Base-by-base conservation (phyloP, 64 coral and sea anemone genomes). In the Trachythela sp. region DNA sequence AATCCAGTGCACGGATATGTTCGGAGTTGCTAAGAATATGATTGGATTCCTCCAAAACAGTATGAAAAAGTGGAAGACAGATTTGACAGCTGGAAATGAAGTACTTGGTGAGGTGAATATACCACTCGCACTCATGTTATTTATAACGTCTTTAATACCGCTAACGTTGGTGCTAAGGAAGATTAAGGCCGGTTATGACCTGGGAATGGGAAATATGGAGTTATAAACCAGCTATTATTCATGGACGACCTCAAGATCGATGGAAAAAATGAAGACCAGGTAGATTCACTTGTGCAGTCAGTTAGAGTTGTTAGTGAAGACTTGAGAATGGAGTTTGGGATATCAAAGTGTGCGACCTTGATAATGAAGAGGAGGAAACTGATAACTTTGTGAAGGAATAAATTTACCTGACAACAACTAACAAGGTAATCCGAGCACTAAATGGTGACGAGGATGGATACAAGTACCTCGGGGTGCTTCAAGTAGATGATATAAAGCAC, bases 171-270 rank as follows among this genome's bases (percentile, higher is more conserved):
- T 72, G 26, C 33, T 72, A 72, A 72, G 33, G n/a, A 72, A 35
- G 26, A 26, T 31, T 31, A 72, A 72, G 26, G 33, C 33, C n/a
- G 68, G 68, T 26, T 72, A 72, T 72, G n/a, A 72, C 10, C 33
- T 72, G 11, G 68, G 68, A 9, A 26, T 11, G 14, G 68, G 33
- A 35, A 72, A n/a, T n/a, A 72, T 9, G 33, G 68, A 35, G 33
- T 31, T 27, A 35, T 72, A 13, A 72, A 72, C 68, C 68, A 72
- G 36, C 42, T 85, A 48, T 39, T 85, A 17, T 85, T 87, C 59
- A 87, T 64, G 85, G 85, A 87, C 59, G 85, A 87, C 54, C 54
- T 87, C 35, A 87, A 87, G 85, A 30, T 87, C 48, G 54, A 59
- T 38, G 85, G 85, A 58, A 87, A 87, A 87, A 59, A 35, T 87